Percentiles rank a stretch among this genome's conserved stretches.
These are phyloP conservation scores for Apistogramma diplotaenia DNA, from an alignment of 2,113 vertebrate genomes.

Conservation along the genomic window DNA sequence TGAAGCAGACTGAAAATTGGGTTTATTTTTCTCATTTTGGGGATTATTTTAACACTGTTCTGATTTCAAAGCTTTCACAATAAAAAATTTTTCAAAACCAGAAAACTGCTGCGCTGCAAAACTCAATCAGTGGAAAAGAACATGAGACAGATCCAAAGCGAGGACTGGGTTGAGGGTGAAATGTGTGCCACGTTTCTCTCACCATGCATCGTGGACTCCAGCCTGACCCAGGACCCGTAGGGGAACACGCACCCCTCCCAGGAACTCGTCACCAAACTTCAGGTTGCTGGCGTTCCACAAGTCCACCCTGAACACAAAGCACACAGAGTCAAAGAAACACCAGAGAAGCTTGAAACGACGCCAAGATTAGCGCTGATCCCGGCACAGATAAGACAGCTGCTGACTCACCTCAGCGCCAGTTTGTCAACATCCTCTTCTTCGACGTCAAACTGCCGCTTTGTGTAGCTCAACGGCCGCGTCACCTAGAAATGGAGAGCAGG, in stretches of 20 bases:
- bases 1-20: neutral
- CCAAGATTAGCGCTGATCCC: neutral
- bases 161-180: neutral
- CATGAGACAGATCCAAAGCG: neutral
- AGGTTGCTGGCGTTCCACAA: constrained; percentile 98
- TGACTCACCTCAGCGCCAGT: constrained; percentile 89
- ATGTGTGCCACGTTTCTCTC: constrained; percentile 41
- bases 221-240: constrained; percentile 88
- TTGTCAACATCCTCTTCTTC: constrained; percentile 98
- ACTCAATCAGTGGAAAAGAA: neutral
- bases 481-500: constrained; percentile 74
- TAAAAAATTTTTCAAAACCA: neutral
- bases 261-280: constrained; percentile 97
- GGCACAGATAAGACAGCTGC: neutral
- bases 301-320: constrained; percentile 83
- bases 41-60: neutral
- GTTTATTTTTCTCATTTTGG: no score
- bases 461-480: constrained; percentile 92
- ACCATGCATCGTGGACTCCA: constrained; percentile 92
- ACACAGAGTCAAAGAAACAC: neutral
- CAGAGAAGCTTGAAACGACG: neutral
- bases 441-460: constrained; percentile 94
- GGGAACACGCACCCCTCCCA: constrained; percentile 91
- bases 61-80: neutral
- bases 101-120: no score